phyloP scores from a whole-genome alignment of 2,888 invertebrate genomes.

The Plebejus argus region DNA sequence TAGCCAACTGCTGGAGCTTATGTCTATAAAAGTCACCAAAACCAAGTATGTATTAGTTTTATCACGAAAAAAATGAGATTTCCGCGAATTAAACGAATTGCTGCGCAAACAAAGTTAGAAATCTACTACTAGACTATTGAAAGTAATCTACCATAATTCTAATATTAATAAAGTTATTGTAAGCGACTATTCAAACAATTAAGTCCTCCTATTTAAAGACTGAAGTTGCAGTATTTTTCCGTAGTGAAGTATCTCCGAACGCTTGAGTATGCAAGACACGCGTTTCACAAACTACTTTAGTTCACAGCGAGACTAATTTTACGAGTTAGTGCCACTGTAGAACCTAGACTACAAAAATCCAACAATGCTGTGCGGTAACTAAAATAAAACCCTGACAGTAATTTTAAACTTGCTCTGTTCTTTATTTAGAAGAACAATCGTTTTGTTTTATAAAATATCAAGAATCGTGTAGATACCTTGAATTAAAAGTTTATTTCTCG shows the following conservation, averaged over 20 bases:
- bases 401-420: neutral
- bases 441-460: neutral
- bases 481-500: too few relatives aligned
- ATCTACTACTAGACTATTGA: too few relatives aligned
- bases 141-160: too few relatives aligned
- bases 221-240: neutral
- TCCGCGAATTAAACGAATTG: too few relatives aligned
- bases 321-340: neutral
- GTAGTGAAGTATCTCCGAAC: neutral
- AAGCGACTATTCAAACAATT: too few relatives aligned
- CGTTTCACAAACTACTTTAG: constrained; percentile 9
- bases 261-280: constrained; percentile 10
- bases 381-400: constrained; percentile 1
- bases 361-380: neutral
- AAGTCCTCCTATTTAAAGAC: neutral
- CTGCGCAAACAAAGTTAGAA: too few relatives aligned
- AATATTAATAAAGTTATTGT: too few relatives aligned
- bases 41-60: too few relatives aligned
- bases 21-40: too few relatives aligned
- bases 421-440: neutral
- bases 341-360: neutral
- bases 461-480: neutral
- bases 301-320: constrained; percentile 11
- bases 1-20: too few relatives aligned
- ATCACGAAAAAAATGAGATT: too few relatives aligned